phyloP scores from a whole-genome alignment of 2,113 vertebrate genomes.

The Alexandromys fortis region DNA sequence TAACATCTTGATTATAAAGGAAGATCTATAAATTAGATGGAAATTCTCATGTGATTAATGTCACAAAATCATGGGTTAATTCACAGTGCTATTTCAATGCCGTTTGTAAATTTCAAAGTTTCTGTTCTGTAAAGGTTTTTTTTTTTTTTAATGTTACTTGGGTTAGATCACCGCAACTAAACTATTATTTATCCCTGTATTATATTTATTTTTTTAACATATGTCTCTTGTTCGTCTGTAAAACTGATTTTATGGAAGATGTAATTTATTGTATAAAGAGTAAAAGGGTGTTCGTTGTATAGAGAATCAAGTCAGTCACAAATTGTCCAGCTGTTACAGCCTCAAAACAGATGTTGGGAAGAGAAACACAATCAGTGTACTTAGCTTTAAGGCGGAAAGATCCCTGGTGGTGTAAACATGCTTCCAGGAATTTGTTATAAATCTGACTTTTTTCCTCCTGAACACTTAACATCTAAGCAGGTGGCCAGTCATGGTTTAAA shows the following conservation, averaged over 20 bases:
- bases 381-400: slow-evolving; percentile 66
- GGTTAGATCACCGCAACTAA: slow-evolving; percentile 49
- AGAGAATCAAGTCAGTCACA: slow-evolving; percentile 68
- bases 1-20: slow-evolving; percentile 46
- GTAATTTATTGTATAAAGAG: slow-evolving; percentile 49
- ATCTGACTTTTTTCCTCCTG: slow-evolving; percentile 65
- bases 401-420: slow-evolving; percentile 52
- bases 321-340: slow-evolving; percentile 65
- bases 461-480: slow-evolving; percentile 41
- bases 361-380: slow-evolving; percentile 70
- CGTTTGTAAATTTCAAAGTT: slow-evolving; percentile 51
- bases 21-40: slow-evolving; percentile 36
- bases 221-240: slow-evolving; percentile 67
- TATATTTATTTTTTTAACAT: slow-evolving; percentile 69
- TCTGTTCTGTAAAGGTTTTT: slow-evolving; percentile 42
- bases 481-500: slow-evolving; percentile 25
- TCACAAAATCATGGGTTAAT: slow-evolving; percentile 66
- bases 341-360: slow-evolving; percentile 67
- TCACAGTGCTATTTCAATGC: slow-evolving; percentile 64
- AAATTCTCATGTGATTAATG: slow-evolving; percentile 53
- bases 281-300: slow-evolving; percentile 65
- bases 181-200: slow-evolving; percentile 61
- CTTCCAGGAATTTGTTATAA: slow-evolving; percentile 57
- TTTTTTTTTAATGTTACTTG: slow-evolving; percentile 59
- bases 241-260: slow-evolving; percentile 66